phyloP scores from a whole-genome alignment of 2,888 invertebrate species.

The Cecidostiba fungosa region DNA sequence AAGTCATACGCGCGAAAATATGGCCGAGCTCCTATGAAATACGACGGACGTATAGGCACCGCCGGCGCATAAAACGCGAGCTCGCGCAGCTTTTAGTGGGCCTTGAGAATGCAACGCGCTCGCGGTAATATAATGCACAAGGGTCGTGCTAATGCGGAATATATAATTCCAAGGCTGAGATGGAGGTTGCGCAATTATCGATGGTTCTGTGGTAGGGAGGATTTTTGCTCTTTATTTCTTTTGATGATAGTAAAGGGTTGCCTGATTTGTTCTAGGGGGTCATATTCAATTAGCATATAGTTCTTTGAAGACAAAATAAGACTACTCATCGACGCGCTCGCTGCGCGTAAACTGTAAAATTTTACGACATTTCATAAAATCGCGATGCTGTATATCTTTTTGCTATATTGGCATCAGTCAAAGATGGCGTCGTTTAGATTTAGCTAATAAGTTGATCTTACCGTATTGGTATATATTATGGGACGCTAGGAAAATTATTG shows the following conservation, averaged over 20 bases:
- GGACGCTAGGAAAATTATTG: slow-evolving; percentile 46
- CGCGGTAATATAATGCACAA: neutral
- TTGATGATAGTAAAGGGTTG: too few species aligned
- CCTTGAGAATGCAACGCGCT: neutral
- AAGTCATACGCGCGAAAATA: slow-evolving; percentile 79
- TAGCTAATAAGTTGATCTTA: slow-evolving; percentile 38
- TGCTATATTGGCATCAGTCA: slow-evolving; percentile 18
- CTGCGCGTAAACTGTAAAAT: slow-evolving; percentile 34
- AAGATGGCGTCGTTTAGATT: neutral
- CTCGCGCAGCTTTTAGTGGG: neutral
- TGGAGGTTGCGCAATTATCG: neutral
- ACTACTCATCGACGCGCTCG: too few species aligned
- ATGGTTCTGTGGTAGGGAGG: neutral
- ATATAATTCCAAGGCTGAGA: neutral
- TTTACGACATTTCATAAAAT: slow-evolving; percentile 48
- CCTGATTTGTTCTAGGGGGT: neutral
- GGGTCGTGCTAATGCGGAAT: slow-evolving; percentile 7
- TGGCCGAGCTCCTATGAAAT: slow-evolving; percentile 74
- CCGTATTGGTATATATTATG: slow-evolving; percentile 39
- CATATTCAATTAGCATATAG: too few species aligned
- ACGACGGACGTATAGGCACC: slow-evolving; percentile 67
- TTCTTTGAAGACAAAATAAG: too few species aligned
- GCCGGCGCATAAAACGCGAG: neutral
- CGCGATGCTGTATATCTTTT: neutral
- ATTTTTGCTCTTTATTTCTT: neutral